Evolutionary conservation across 2,888 invertebrate genomes (phyloP).

Genomic region (Melipona bicolor): DNA sequence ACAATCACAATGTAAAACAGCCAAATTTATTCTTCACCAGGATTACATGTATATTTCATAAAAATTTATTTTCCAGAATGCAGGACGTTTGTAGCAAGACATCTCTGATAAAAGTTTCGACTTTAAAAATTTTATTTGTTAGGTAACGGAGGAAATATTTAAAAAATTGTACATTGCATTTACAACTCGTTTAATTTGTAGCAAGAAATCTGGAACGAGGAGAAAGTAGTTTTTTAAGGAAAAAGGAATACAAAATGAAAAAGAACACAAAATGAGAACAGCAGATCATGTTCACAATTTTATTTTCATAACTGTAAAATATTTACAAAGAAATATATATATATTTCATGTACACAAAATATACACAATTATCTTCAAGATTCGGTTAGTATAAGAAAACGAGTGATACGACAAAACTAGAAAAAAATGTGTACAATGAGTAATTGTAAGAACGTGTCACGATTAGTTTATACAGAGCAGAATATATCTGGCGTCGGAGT

Average conservation of each 20-base stretch:
- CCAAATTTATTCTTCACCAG: conserved; percentile 20
- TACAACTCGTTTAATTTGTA: conserved; percentile 1
- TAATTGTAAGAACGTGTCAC: conserved; percentile 49
- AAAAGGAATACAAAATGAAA: neutral
- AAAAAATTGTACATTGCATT: neutral
- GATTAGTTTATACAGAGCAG: conserved; percentile 47
- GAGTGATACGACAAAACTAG: conserved; percentile 36
- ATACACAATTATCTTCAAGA: conserved; percentile 64
- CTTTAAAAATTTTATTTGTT: conserved; percentile 10
- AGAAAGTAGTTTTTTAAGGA: neutral
- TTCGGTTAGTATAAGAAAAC: conserved; percentile 42
- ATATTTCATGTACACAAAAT: conserved; percentile 64
- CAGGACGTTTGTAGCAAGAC: neutral
- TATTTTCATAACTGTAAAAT: conserved; percentile 72
- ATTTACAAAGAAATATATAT: conserved; percentile 72
- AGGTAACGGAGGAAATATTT: neutral
- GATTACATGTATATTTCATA: neutral
- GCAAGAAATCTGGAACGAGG: neutral
- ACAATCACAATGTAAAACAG: conserved; percentile 8
- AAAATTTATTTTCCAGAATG: conserved; percentile 7
- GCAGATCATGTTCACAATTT: conserved; percentile 63
- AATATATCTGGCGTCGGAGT: conserved; percentile 23
- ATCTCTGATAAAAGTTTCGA: conserved; percentile 2
- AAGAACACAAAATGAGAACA: conserved; percentile 1
- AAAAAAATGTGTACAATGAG: conserved; percentile 68